Evolutionary conservation across 2,113 vertebrate species (phyloP).

Genomic region (Albula goreensis): DNA sequence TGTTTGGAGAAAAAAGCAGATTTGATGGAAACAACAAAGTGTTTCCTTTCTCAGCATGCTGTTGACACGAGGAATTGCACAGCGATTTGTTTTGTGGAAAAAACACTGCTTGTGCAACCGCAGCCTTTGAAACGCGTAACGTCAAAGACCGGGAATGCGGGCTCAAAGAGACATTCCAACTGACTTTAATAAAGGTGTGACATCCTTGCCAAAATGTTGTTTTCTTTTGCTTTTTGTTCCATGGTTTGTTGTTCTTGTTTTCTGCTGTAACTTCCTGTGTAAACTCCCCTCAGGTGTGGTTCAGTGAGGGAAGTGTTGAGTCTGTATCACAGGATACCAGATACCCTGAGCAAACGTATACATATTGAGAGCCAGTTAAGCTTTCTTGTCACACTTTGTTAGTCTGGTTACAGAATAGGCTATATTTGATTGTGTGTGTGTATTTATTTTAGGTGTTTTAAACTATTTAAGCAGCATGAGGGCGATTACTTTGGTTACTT

Average conservation of each 20-base stretch:
- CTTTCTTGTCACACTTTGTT: too few species aligned
- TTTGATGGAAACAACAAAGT: neutral
- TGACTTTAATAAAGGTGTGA: neutral
- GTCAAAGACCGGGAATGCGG: neutral
- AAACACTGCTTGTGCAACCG: neutral
- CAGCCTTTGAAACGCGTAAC: neutral
- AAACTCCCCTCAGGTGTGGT: constrained; percentile 43
- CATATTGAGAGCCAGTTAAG: neutral
- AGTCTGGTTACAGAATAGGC: too few species aligned
- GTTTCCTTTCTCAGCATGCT: neutral
- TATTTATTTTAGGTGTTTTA: too few species aligned
- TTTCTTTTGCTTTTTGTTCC: neutral
- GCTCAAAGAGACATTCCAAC: neutral
- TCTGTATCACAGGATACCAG: neutral
- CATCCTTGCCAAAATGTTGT: neutral
- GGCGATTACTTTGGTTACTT: too few species aligned
- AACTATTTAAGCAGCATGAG: too few species aligned
- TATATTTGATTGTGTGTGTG: too few species aligned
- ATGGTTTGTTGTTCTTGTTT: neutral
- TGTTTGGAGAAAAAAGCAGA: neutral
- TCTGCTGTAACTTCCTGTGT: neutral
- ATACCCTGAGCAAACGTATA: neutral
- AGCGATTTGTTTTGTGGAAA: neutral
- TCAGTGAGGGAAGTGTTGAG: neutral
- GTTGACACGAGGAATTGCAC: neutral